Evolutionary conservation across 2,113 vertebrate species (phyloP).

Genomic region (Sturnus vulgaris): DNA sequence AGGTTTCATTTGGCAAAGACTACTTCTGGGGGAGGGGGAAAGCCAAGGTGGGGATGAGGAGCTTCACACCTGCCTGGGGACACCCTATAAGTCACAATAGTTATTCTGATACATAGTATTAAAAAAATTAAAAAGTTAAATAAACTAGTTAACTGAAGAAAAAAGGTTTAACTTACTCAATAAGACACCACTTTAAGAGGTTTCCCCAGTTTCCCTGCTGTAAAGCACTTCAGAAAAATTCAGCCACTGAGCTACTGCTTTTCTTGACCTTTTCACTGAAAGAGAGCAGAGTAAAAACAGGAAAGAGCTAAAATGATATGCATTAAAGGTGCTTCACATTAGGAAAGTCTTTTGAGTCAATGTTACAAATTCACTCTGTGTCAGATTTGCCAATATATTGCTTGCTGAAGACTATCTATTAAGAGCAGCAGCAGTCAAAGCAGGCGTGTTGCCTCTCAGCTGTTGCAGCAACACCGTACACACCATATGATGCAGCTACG

Average conservation of each 20-base stretch:
- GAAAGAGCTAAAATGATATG: slow-evolving; percentile 28
- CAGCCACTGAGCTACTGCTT: slow-evolving; percentile 45
- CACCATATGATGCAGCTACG: background rate
- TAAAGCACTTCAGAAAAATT: slow-evolving; percentile 49
- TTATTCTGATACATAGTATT: background rate
- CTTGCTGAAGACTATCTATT: background rate
- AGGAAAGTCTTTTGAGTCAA: slow-evolving; percentile 52
- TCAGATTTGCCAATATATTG: background rate
- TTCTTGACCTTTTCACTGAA: slow-evolving; percentile 53
- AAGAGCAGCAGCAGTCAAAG: slow-evolving; percentile 12
- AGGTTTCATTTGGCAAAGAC: background rate
- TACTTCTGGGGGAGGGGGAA: background rate
- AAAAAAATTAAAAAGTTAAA: background rate
- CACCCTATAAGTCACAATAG: background rate
- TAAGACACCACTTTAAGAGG: background rate
- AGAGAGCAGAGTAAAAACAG: slow-evolving; percentile 51
- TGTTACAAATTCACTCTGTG: background rate
- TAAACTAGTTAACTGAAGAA: background rate
- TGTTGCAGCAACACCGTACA: background rate
- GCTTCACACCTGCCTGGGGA: background rate
- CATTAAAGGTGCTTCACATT: slow-evolving; percentile 27
- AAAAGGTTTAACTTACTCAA: slow-evolving; percentile 39
- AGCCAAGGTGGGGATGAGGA: background rate
- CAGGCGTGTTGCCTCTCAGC: background rate
- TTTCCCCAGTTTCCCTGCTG: background rate